A percentile compares a stretch with the other conserved stretches of the same genome.
These are phyloP conservation scores for Macaca mulatta DNA, from an alignment of 2,113 vertebrate species.

Conservation along the genomic window DNA sequence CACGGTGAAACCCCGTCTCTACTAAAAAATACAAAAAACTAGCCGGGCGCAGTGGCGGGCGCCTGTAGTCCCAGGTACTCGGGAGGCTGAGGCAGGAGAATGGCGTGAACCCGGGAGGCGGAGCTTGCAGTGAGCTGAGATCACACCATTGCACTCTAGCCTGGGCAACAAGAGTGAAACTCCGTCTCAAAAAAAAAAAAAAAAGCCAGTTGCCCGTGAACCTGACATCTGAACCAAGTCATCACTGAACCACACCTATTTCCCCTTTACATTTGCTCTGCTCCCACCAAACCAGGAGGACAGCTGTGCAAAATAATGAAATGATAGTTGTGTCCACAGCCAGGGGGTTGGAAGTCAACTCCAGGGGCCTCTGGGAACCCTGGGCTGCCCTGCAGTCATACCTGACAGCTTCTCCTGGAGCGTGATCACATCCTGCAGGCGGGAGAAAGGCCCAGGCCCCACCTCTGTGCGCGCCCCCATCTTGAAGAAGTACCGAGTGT, in stretches of 20 bases:
- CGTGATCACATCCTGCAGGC: slow-evolving; percentile 91
- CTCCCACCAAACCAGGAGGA: neutral
- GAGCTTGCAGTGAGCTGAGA: too few species aligned
- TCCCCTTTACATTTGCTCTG: neutral
- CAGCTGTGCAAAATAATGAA: neutral
- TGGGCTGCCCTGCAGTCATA: slow-evolving; percentile 47
- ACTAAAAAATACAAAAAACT: too few species aligned
- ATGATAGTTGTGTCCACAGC: neutral
- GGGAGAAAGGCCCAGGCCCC: slow-evolving; percentile 94
- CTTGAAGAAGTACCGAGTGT: slow-evolving; percentile 96
- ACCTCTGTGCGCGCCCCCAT: slow-evolving; percentile 93
- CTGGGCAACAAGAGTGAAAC: too few species aligned
- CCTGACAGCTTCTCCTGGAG: slow-evolving; percentile 87
- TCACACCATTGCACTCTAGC: too few species aligned
- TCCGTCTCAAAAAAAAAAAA: too few species aligned
- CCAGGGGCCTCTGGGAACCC: neutral
- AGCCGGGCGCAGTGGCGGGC: too few species aligned
- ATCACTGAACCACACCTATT: neutral
- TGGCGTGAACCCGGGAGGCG: too few species aligned
- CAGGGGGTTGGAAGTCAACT: neutral
- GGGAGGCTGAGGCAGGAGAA: too few species aligned
- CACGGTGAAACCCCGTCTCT: too few species aligned
- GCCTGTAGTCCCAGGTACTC: too few species aligned
- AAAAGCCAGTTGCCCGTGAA: neutral
- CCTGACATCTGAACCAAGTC: neutral